Percentiles rank a stretch among this genome's conserved stretches.
phyloP scores from a whole-genome alignment of 2,888 invertebrate species.

The Hypsopygia costalis region DNA sequence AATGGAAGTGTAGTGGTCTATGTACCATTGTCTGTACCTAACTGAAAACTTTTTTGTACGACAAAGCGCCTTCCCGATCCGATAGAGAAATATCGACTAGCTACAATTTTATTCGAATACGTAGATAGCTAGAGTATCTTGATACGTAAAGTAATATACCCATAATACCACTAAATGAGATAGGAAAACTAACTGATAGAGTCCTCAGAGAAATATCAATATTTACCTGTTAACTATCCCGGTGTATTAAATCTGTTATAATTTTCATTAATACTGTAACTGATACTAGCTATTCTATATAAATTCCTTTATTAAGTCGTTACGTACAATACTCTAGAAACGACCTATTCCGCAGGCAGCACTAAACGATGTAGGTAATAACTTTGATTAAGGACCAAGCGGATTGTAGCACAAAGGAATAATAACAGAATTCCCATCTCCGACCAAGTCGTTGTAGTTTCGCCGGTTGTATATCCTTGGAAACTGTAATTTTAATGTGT shows the following conservation, averaged over 20 bases:
- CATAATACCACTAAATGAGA: too few species aligned
- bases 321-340: constrained; percentile 33
- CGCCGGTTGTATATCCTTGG: constrained; percentile 60
- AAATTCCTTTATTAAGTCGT: constrained; percentile 25
- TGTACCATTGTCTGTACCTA: too few species aligned
- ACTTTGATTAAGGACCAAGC: constrained; percentile 68
- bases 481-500: constrained; percentile 77
- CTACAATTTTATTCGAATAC: too few species aligned
- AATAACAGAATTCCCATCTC: constrained; percentile 67
- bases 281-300: constrained; percentile 5
- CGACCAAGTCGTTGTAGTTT: constrained; percentile 62
- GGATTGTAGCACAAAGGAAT: constrained; percentile 65
- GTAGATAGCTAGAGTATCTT: too few species aligned
- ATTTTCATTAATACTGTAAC: not conserved
- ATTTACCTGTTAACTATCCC: not conserved
- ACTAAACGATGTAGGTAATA: constrained; percentile 56
- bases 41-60: too few species aligned
- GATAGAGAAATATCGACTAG: too few species aligned
- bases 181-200: not conserved
- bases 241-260: not conserved
- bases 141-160: too few species aligned
- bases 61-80: too few species aligned
- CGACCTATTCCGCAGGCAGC: constrained; percentile 43
- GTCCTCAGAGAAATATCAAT: not conserved
- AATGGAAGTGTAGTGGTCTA: too few species aligned